Evolutionary conservation across 2,888 invertebrate genomes (phyloP), one percentile per base, ranked within the genome.

Genomic region (Eurois occulta): DNA sequence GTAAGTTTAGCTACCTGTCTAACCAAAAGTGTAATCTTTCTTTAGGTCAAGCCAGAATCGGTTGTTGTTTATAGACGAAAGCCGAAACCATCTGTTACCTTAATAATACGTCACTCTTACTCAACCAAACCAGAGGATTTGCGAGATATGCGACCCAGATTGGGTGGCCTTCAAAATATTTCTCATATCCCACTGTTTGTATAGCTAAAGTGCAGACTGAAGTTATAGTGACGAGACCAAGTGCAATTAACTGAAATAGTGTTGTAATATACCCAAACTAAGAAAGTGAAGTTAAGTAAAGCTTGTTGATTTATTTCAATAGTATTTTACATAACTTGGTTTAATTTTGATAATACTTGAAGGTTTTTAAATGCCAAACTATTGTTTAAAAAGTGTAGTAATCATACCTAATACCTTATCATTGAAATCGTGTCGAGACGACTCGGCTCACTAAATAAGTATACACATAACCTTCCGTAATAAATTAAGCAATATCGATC

Each of bases 51-150:
- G 21, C 35, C 7, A 55, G 18, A 43, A 13, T 66, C 24, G 6
- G 43, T 46, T 67, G 38, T 77, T 77, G 48, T 28, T 70, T 35
- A 10, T 69, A 24, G 24, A 35, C 28, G 21, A 73, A 41, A 32
- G 46, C n/a, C 35, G 48, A 80, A 67, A 73, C 52, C 10, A 62
- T 46, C 32, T 62, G 81, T 81, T 79, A 62, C n/a, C 16, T n/a
- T 55, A 58, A 38, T 52, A 52, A 46, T 64, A 21, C 21, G 35
- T 35, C 52, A 55, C 35, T 52, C 43, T 80, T 79, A 64, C 80
- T 79, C 7, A 62, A 71, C 52, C 13, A 52, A 71, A 77, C 18
- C 18, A 32, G 48, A 35, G 60, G 32, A 69, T 48, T 78, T 43
- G 68, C 43, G 21, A 79, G 24, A 48, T 62, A 21, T 32, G 43